Base-by-base conservation (phyloP, 2,113 vertebrate genomes). In the Corythaixoides concolor region DNA sequence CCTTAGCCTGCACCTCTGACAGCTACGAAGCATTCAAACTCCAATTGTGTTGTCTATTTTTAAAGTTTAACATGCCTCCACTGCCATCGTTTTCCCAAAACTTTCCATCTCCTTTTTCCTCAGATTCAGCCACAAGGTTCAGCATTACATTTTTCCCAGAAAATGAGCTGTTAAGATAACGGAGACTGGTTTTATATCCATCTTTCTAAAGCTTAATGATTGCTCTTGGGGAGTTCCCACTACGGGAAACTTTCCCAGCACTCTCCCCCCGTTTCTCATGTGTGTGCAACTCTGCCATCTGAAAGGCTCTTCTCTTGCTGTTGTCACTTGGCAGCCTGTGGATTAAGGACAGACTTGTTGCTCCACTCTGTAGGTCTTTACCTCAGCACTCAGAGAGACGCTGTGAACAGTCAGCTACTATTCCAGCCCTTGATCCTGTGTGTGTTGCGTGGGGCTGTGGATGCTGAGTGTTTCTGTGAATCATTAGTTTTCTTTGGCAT, bases 211-310 rank as follows among this genome's bases (percentile, higher is more conserved):
- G n/a, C 9, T 62, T 55, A 47, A 13, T 55, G 72, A 47, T 14
- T 96, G 59, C 47, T 27, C 1, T 8, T 28, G 64, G 66, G 59
- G 19, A 92, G 52, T 73, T 9, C 26, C 76, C 0, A 2, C 12
- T 35, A 2, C 43, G 47, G 70, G 73, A 52, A 62, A 6, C 55
- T 35, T 88, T 75, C 60, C 69, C 41, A 62, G 56, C 37, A 85
- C 17, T 49, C 49, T 86, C 9, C 3, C 20, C 16, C 2, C 0
- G 2, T 55, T 69, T 73, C 37, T 50, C 45, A 41, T 1, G 0
- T 72, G 45, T 41, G 14, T 75, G 28, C 32, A 23, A 33, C 10
- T 24, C 39, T 88, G 49, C 37, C 24, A 9, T 27, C 53, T 64
- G 45, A 77, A 72, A 30, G 27, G 49, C 41, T 74, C 30, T 45